Percentiles rank a stretch among this genome's conserved stretches.
These are phyloP conservation scores for Ptychochromis oligacanthus DNA, from an alignment of 2,113 vertebrate species.

Conservation along the genomic window DNA sequence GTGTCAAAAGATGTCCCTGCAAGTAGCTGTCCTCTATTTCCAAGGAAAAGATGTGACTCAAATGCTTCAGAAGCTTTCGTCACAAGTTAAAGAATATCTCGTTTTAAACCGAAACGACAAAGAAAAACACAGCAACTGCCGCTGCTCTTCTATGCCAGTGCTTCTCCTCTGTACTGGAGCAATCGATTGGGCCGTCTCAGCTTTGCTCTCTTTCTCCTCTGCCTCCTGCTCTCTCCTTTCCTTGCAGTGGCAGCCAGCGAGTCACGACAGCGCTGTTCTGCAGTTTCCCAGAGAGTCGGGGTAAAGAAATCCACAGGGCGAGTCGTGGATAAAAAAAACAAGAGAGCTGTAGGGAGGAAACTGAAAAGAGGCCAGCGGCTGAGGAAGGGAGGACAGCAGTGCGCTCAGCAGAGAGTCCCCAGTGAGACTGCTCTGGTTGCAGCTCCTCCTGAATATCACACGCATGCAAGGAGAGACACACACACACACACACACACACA, in stretches of 20 bases:
- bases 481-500: constrained; percentile 30
- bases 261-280: constrained; percentile 64
- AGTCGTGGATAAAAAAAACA: constrained; percentile 28
- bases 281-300: constrained; percentile 24
- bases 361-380: constrained; percentile 47
- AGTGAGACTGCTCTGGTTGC: constrained; percentile 71
- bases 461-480: neutral
- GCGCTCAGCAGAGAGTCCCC: constrained; percentile 50
- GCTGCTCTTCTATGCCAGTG: constrained; percentile 2
- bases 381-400: constrained; percentile 54
- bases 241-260: constrained; percentile 53
- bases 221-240: constrained; percentile 56
- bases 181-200: constrained; percentile 63
- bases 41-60: neutral
- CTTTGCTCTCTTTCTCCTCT: constrained; percentile 35
- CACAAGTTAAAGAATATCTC: constrained; percentile 18
- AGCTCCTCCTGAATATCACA: constrained; percentile 68
- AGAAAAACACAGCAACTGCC: constrained; percentile 17
- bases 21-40: constrained; percentile 25
- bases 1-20: constrained; percentile 38
- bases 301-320: constrained; percentile 40
- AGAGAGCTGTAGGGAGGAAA: constrained; percentile 30
- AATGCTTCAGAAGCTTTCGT: constrained; percentile 29
- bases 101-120: neutral
- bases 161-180: constrained; percentile 33